Evolutionary conservation across 2,888 invertebrate genomes (phyloP).

Genomic region (Steinernema hermaphroditum): DNA sequence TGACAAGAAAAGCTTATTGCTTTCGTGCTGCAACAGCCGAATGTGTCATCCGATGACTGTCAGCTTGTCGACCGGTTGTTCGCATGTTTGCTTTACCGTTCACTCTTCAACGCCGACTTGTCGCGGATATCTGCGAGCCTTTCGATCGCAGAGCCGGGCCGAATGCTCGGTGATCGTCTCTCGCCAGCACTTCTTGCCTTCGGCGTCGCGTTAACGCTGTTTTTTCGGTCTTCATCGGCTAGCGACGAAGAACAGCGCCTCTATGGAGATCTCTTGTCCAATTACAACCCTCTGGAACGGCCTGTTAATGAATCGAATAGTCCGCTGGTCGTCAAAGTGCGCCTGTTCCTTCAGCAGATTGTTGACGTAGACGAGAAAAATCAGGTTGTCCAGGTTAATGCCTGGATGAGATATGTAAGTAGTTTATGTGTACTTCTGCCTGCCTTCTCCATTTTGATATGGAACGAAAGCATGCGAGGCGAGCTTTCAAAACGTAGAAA

Average conservation of each 20-base stretch:
- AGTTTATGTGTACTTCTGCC: neutral
- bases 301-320: constrained; percentile 68
- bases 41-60: neutral
- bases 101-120: neutral
- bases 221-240: neutral
- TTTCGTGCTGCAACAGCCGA: neutral
- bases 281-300: constrained; percentile 68
- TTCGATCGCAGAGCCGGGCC: constrained; percentile 19
- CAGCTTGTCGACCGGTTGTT: neutral
- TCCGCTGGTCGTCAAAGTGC: constrained; percentile 67
- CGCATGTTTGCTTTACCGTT: constrained; percentile 15
- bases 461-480: neutral
- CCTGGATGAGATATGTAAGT: constrained; percentile 60
- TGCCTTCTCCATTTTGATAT: too few species aligned
- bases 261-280: constrained; percentile 35
- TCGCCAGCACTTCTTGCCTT: constrained; percentile 22
- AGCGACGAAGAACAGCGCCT: constrained; percentile 35
- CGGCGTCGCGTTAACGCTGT: neutral
- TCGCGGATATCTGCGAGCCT: constrained; percentile 14
- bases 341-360: constrained; percentile 69
- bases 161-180: neutral
- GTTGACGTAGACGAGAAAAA: constrained; percentile 68
- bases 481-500: neutral
- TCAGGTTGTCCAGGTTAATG: constrained; percentile 59
- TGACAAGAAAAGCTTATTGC: too few species aligned